Evolutionary conservation across 1,140 invertebrate species (phyloP), one percentile per base, ranked within the genome.

Genomic region (Sycophaga agraensis): DNA sequence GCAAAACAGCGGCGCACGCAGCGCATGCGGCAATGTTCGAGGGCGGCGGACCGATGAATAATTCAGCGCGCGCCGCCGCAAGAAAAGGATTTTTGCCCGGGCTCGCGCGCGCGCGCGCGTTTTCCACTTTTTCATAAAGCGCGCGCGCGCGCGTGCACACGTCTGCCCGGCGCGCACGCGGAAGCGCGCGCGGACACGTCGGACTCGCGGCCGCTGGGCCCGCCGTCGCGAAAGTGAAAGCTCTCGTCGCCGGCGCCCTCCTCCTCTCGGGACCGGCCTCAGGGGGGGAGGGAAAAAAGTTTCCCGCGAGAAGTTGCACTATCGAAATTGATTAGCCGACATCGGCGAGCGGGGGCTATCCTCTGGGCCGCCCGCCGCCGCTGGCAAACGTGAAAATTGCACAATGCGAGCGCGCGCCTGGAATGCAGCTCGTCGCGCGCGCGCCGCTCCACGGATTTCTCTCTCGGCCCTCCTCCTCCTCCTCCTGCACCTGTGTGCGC

Each of bases 261-360:
- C n/a, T n/a, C n/a, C n/a, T n/a, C n/a, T n/a, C n/a, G n/a, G n/a
- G n/a, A n/a, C n/a, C n/a, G n/a, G n/a, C n/a, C n/a, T n/a, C n/a
- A n/a, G n/a, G n/a, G n/a, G n/a, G n/a, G n/a, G n/a, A n/a, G n/a
- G n/a, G n/a, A n/a, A 19, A 12, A 35, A 42, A 17, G 43, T 31
- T n/a, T 59, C 31, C 14, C 19, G 22, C 45, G 45, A 21, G 37
- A 49, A 40, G 43, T 58, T 49, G 24, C 26, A 34, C 49, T 17
- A 11, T 60, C 28, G 49, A 53, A 60, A 60, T 60, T 60, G 58
- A 60, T 53, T 60, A 53, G 26, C 45, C 16, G 16, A 19, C 28
- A 39, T 26, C 43, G 55, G 16, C 35, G 8, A n/a, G n/a, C n/a
- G n/a, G n/a, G n/a, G n/a, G n/a, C n/a, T n/a, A n/a, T 40, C 26